Base-by-base conservation (phyloP, 2,797 vertebrate genomes). In the Ctenosaura bakeri region DNA sequence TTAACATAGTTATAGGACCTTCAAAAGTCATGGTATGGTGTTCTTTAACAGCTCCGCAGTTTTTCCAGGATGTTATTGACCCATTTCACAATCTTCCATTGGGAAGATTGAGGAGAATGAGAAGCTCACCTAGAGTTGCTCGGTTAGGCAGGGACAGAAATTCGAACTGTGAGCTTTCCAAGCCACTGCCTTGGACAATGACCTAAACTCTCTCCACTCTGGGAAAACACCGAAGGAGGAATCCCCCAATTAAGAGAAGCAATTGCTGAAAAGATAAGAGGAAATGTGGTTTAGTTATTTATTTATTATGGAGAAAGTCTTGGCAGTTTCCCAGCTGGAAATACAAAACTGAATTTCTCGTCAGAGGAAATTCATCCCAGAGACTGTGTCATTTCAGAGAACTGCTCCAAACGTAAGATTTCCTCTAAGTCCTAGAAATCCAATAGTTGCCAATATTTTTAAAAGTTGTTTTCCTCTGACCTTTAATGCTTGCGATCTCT, bases 341-440 rank as follows among this genome's bases (percentile, higher is more conserved):
- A 46, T 81, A 46, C 20, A 8, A 50, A 0, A 46, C 52, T 16
- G 74, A 38, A 85, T 89, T 26, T 2, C 6, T 59, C 91, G 92
- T 89, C 92, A 91, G 90, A 69, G 96, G 95, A 95, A 94, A 94
- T n/a, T 1, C 10, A 91, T 92, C 93, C 88, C 93, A 85, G 93
- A 93, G 91, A 93, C 93, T 83, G 52, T 38, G 89, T 66, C 5
- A 59, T 73, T 92, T 90, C 29, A 46, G 0, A 32, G 50, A 91
- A 6, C 86, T 89, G 77, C 24, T n/a, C 71, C 89, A 8, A 79
- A 73, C 5, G 1, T 32, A 42, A n/a, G 26, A 64, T 2, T 66
- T 82, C 59, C n/a, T 64, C 42, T 3, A 4, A 46, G 42, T 56
- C 13, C 52, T 59, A 54, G 66, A 71, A 71, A 71, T 71, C 9